Evolutionary conservation across 1,140 invertebrate genomes (phyloP), one percentile per base, ranked within the genome.

Genomic region (Patella vulgata): DNA sequence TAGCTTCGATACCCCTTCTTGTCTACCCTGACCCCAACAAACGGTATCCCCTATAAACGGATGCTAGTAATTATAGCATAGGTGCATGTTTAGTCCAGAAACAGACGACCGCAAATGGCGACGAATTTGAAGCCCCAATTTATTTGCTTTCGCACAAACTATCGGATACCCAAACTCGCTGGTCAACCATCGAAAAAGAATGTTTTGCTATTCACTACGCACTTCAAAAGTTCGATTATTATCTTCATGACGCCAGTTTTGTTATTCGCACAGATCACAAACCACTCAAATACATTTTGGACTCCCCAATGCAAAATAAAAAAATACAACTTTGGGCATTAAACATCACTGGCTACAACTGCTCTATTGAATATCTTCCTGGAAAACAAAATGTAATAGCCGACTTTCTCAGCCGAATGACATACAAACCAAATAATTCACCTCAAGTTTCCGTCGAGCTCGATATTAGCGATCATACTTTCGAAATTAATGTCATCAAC

Each of bases 21-120:
- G 50, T 30, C 2, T 70, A 62, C 43, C 66, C 67, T 1, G 31
- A 40, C 5, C 25, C 33, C 0, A 48, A 56, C 6, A 36, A 33
- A 14, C 42, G 23, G 0, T 75, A 58, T 55, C 63, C 68, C 19
- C 14, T 75, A 19, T 50, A 69, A 28, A 66, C 56, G n/a, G 73
- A 75, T 57, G 69, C 65, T 11, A 56, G 51, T 30, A 44, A 65
- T 28, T 25, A 31, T 23, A 71, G 54, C 9, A 47, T 79, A 14
- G 73, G 75, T 12, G 71, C 63, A 4, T 73, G 73, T 1, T 66
- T 81, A 19, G 54, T 54, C 11, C 73, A 79, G 53, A 27, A 46
- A 23, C 46, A 67, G 6, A 17, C 8, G 5, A 40, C 43, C 3
- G 46, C 8, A 4, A 30, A 43, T 14, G 27, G 19, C 14, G 3